These are phyloP conservation scores for Semnornis frantzii DNA, from an alignment of 2,113 vertebrate species.

Conservation along the genomic window DNA sequence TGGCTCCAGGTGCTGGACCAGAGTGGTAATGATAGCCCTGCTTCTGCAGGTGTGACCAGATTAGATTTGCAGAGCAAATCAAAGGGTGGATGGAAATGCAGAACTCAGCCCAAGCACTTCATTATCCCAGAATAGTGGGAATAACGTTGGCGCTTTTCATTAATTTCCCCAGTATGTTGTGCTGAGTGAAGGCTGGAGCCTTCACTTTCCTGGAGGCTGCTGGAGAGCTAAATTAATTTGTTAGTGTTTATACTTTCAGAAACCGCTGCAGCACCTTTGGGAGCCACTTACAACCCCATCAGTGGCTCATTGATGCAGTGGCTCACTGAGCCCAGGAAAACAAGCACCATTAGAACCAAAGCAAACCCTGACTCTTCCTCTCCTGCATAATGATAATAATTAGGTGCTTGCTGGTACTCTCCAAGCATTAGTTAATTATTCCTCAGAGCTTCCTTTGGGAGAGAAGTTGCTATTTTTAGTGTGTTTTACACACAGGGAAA, in stretches of 20 bases:
- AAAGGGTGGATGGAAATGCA: background rate
- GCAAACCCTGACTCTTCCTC: background rate
- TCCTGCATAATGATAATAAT: constrained; percentile 44
- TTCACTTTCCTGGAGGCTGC: background rate
- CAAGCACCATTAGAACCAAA: constrained; percentile 14
- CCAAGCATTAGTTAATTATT: constrained; percentile 28
- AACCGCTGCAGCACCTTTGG: background rate
- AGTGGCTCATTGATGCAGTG: background rate
- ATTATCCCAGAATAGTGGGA: background rate
- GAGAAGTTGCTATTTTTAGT: background rate
- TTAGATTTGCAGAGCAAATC: background rate
- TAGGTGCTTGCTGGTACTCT: constrained; percentile 25
- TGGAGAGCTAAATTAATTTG: constrained; percentile 12
- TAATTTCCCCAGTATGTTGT: background rate
- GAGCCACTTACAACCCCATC: constrained; percentile 29
- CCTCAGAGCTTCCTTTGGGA: background rate
- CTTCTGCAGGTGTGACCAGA: background rate
- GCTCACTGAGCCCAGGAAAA: background rate
- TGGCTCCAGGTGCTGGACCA: background rate
- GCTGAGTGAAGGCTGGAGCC: background rate
- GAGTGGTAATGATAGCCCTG: background rate
- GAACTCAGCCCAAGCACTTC: background rate
- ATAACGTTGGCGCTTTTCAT: background rate
- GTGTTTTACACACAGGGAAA: background rate
- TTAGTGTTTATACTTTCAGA: background rate